Base-by-base conservation (phyloP, 1,140 invertebrate species). In the Sarcophaga bullata region DNA sequence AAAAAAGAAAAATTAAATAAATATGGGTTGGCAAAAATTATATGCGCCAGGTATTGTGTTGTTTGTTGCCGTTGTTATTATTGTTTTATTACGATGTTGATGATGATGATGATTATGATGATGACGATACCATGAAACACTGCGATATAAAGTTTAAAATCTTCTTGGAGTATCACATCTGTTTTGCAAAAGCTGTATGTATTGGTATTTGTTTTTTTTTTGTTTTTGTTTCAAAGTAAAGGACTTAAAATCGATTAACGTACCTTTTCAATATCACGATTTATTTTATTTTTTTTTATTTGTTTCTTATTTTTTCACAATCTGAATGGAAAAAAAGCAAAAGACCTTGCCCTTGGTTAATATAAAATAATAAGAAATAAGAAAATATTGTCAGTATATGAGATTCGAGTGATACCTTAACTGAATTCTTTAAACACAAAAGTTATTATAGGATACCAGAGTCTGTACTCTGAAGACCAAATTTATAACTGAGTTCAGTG, bases 281-380 rank as follows among this genome's bases (percentile, higher is more conserved):
- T 68, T 37, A 37, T 37, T 37, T 37, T 37, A 37, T 37, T 37
- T 37, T 37, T 37, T 37, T 37, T 37, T 37, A 37, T 37, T 37
- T 37, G 4, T 37, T 37, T 37, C 4, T 19, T 68, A 6, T 52
- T 52, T 52, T 52, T 9, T 7, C 17, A 10, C 62, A 52, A 52
- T 3, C 62, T 37, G 4, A 25, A 19, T 19, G 58, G 19, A 68
- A 68, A 19, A 17, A 25, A 68, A 68, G 62, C n/a, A 19, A 68
- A 68, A 68, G 62, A 68, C 62, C 62, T 68, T 68, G 62, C 62
- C 62, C 62, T 68, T 68, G 62, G 62, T 68, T 19, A 68, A 68
- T 68, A 68, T 9, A 2, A 58, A 58, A 58, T 58, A 58, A 37
- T 37, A 37, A 37, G 15, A n/a, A 13, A 13, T 58, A 3, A 58